Conservation (phyloP, 2,888 invertebrate genomes). For the Erebia aethiops region DNA sequence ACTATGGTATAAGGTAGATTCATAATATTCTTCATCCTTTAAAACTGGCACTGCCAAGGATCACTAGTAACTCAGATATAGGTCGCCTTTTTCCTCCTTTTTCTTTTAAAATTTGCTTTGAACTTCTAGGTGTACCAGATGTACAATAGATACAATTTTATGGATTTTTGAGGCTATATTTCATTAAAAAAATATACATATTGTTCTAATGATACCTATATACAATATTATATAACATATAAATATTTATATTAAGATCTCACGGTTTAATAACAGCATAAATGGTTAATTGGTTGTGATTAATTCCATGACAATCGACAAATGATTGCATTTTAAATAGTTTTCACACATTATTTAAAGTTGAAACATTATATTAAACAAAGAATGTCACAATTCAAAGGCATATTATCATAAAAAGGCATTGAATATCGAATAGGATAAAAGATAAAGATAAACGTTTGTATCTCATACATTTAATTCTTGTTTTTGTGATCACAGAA, state of each 20-base stretch:
- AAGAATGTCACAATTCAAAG: constrained; percentile 4
- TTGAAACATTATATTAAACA: constrained; percentile 14
- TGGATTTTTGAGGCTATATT: no score
- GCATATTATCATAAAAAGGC: constrained; percentile 17
- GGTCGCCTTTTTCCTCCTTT: no score
- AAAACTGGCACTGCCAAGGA: no score
- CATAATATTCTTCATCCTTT: no score
- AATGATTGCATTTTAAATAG: constrained; percentile 7
- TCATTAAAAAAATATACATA: no score
- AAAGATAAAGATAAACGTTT: constrained; percentile 1
- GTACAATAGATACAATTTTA: no score
- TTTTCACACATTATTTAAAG: constrained; percentile 11
- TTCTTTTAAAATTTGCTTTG: no score
- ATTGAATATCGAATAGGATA: constrained; percentile 10
- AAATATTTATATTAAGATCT: background rate
- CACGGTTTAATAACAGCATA: background rate
- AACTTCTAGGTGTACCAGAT: no score
- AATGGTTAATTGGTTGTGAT: constrained; percentile 5
- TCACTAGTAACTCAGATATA: no score
- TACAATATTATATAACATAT: no score
- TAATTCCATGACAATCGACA: constrained; percentile 5
- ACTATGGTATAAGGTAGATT: no score
- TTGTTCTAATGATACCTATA: no score
- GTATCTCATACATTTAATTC: background rate
- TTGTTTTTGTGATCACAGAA: constrained; percentile 1